Percentiles rank a stretch among this genome's conserved stretches.
Conservation (phyloP, 92 coral and sea anemone genomes). For the Parazoanthus darwini region DNA sequence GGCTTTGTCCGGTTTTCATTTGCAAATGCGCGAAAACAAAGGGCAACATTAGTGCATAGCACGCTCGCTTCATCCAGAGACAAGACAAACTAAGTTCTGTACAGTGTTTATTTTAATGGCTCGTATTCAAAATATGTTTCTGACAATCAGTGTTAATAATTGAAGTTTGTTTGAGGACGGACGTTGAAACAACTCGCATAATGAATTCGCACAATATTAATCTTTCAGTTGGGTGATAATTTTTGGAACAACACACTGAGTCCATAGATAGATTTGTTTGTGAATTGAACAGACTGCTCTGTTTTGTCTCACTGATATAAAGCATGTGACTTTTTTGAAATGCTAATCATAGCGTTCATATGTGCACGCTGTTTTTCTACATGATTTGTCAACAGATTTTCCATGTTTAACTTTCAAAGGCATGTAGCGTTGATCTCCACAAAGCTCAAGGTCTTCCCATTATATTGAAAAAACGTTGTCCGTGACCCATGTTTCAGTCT, state of each 20-base stretch:
- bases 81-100: constrained; percentile 39
- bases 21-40: constrained; percentile 57
- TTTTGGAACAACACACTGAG: constrained; percentile 12
- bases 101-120: constrained; percentile 27
- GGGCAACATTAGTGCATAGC: constrained; percentile 50
- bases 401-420: too few relatives aligned
- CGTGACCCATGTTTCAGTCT: too few relatives aligned
- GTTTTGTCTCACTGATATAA: background rate
- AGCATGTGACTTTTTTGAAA: background rate
- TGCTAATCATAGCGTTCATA: background rate
- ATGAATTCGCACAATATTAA: constrained; percentile 35
- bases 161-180: constrained; percentile 4
- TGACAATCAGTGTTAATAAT: constrained; percentile 2
- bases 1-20: constrained; percentile 53
- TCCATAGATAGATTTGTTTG: background rate
- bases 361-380: background rate
- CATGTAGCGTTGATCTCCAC: background rate
- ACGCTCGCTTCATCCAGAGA: constrained; percentile 4
- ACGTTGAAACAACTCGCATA: constrained; percentile 12
- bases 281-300: too few relatives aligned
- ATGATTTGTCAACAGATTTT: background rate
- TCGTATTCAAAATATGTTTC: background rate
- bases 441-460: too few relatives aligned
- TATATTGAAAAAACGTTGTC: too few relatives aligned
- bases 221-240: constrained; percentile 12